Evolutionary conservation across 2,797 vertebrate species (phyloP).

Genomic region (Neosilurus mollespiculum): DNA sequence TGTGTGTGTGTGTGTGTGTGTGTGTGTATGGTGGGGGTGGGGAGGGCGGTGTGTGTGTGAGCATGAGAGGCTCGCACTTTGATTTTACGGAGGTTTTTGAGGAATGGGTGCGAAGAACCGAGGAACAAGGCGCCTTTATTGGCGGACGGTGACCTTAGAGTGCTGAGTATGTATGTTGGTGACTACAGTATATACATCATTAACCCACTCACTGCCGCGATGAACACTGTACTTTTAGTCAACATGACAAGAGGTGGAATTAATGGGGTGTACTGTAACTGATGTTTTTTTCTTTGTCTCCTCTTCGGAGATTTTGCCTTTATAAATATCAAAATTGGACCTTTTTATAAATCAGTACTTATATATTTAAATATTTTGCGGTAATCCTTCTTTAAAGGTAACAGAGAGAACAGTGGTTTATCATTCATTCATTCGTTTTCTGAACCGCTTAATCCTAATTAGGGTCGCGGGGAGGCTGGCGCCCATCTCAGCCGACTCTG

Average conservation of each 20-base stretch:
- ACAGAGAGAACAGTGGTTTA: background rate
- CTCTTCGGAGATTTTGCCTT: background rate
- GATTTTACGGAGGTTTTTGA: conserved; percentile 76
- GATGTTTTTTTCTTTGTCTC: background rate
- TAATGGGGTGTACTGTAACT: background rate
- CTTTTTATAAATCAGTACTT: too few relatives aligned
- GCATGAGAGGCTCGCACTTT: conserved; percentile 68
- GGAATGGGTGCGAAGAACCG: conserved; percentile 62
- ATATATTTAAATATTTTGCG: background rate
- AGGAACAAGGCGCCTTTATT: conserved; percentile 70
- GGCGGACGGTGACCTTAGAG: conserved; percentile 71
- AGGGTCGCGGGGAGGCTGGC: too few relatives aligned
- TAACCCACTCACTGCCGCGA: conserved; percentile 74
- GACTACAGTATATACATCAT: conserved; percentile 66
- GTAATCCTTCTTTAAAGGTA: background rate
- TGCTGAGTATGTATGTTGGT: conserved; percentile 51
- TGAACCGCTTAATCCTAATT: too few relatives aligned
- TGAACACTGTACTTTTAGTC: background rate
- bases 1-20: conserved; percentile 62
- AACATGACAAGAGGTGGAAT: background rate
- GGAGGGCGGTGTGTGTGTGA: conserved; percentile 62
- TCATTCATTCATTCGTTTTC: too few relatives aligned
- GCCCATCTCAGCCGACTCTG: too few relatives aligned
- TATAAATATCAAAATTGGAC: background rate
- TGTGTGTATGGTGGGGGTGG: conserved; percentile 52